phyloP scores from a whole-genome alignment of 64 coral and sea anemone genomes.

The Hydrozoanthus tunicans region DNA sequence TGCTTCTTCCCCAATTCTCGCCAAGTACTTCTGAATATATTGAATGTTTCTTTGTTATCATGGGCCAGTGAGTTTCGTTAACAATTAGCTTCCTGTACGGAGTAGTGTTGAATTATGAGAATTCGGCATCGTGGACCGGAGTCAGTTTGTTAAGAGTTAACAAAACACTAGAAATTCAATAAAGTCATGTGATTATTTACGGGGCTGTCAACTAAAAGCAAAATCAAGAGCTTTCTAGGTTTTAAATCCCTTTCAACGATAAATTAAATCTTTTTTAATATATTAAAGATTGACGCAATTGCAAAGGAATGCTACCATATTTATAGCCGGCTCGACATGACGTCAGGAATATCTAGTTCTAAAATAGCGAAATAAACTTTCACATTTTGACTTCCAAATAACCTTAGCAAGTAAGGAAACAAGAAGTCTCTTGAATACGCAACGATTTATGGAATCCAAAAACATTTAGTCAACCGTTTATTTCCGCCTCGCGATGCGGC shows the following conservation, averaged over 20 bases:
- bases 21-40: conserved; percentile 39
- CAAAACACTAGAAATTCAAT: too few relatives aligned
- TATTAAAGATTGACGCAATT: background rate
- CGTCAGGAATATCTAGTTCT: background rate
- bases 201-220: too few relatives aligned
- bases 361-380: background rate
- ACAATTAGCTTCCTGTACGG: background rate
- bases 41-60: conserved; percentile 1
- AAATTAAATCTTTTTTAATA: background rate
- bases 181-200: too few relatives aligned
- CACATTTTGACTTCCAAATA: background rate
- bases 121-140: background rate
- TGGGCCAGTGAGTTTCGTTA: background rate
- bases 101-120: background rate
- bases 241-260: background rate
- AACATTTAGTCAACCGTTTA: too few relatives aligned
- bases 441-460: too few relatives aligned
- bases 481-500: too few relatives aligned
- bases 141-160: background rate
- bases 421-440: too few relatives aligned
- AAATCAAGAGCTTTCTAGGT: too few relatives aligned
- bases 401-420: background rate
- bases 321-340: background rate
- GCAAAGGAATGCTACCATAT: conserved; percentile 8
- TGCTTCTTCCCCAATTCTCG: conserved; percentile 1